phyloP scores from a whole-genome alignment of 2,888 invertebrate genomes.

The Apamea sordens region DNA sequence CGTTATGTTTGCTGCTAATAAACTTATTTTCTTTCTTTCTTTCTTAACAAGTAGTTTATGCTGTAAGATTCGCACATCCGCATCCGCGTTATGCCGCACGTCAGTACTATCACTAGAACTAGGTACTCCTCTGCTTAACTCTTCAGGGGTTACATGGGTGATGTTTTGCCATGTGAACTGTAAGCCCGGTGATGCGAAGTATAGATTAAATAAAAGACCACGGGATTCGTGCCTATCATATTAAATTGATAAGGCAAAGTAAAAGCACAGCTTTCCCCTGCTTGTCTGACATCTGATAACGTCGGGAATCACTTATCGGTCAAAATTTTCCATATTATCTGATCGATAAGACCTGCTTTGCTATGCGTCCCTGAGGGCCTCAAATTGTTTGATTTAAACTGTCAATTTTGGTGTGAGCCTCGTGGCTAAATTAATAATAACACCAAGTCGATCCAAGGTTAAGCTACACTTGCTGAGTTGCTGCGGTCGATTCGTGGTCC shows the following conservation, averaged over 20 bases:
- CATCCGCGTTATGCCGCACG: no score
- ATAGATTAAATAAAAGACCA: neutral
- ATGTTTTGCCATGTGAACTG: neutral
- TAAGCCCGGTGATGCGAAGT: neutral
- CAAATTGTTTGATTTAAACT: neutral
- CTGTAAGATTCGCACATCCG: no score
- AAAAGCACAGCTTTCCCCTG: constrained; percentile 1
- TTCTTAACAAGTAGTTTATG: no score
- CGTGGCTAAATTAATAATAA: neutral
- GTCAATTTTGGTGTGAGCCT: neutral
- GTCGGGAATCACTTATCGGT: constrained; percentile 27
- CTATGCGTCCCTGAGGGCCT: neutral
- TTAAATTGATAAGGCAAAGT: constrained; percentile 16
- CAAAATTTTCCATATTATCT: constrained; percentile 14
- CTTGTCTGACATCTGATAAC: constrained; percentile 24
- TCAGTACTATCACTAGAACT: no score
- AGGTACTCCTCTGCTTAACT: no score
- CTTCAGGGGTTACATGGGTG: neutral
- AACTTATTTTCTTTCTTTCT: no score
- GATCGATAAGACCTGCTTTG: constrained; percentile 15
- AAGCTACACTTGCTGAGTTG: neutral
- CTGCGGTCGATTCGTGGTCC: neutral
- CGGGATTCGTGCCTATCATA: constrained; percentile 21
- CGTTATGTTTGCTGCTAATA: no score
- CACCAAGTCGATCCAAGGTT: neutral